Evolutionary conservation across 2,113 vertebrate genomes (phyloP).

Genomic region (Mastomys natalensis): DNA sequence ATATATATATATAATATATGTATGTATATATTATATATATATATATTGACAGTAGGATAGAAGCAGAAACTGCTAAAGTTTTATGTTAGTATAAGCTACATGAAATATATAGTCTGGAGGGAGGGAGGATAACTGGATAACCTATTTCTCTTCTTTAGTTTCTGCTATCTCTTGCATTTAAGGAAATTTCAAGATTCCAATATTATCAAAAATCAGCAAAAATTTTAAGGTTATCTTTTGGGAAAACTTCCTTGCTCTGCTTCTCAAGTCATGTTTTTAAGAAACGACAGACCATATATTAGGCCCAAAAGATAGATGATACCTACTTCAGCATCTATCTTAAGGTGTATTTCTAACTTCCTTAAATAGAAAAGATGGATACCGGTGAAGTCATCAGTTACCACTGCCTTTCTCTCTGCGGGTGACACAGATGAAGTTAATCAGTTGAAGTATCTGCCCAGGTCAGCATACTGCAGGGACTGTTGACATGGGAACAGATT

Average conservation of each 20-base stretch:
- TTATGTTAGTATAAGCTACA: background rate
- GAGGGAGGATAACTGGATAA: background rate
- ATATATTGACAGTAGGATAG: background rate
- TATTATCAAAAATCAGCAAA: slow-evolving; percentile 43
- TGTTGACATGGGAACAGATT: slow-evolving; percentile 32
- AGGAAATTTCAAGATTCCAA: slow-evolving; percentile 36
- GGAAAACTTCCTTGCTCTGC: background rate
- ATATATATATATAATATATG: no score
- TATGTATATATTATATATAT: no score
- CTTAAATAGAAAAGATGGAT: slow-evolving; percentile 70
- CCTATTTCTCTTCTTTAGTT: background rate
- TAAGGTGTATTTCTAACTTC: slow-evolving; percentile 62
- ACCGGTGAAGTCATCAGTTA: slow-evolving; percentile 54
- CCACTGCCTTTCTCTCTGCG: background rate
- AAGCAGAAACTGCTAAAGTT: background rate
- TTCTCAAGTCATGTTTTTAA: slow-evolving; percentile 51
- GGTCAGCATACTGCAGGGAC: slow-evolving; percentile 39
- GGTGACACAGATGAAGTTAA: slow-evolving; percentile 51
- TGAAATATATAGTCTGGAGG: background rate
- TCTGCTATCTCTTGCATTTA: slow-evolving; percentile 15
- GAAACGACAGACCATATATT: slow-evolving; percentile 19
- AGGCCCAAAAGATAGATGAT: slow-evolving; percentile 64
- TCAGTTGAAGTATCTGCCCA: background rate
- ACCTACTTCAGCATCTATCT: slow-evolving; percentile 46
- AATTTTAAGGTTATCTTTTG: slow-evolving; percentile 33